A percentile compares a stretch with the other conserved stretches of the same genome.
Conservation (phyloP, 2,113 vertebrate genomes). For the Tyto alba region DNA sequence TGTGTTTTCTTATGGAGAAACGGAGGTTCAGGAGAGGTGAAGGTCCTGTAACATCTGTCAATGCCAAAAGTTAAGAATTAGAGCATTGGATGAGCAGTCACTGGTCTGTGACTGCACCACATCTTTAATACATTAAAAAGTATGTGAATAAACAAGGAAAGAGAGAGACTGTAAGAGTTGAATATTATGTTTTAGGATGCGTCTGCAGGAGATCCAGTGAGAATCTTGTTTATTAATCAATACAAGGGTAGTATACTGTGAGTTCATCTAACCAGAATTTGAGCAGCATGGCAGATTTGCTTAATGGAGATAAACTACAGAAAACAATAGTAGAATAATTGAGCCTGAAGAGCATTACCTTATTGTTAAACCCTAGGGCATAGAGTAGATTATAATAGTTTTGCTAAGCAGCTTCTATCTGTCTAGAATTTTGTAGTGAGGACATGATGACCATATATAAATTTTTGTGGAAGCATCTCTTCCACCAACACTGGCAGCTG, state of each 20-base stretch:
- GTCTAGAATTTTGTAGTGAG: background rate
- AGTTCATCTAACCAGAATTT: background rate
- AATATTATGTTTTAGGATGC: background rate
- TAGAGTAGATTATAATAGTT: background rate
- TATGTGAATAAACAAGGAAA: background rate
- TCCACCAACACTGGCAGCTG: background rate
- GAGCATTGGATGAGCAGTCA: background rate
- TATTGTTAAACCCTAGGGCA: background rate
- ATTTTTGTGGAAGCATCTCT: background rate
- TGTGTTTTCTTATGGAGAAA: background rate
- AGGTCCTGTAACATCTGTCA: background rate
- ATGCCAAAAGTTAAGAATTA: background rate
- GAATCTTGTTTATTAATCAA: background rate
- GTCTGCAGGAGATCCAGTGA: background rate
- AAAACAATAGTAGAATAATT: background rate
- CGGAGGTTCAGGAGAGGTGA: background rate
- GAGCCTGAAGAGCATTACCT: background rate
- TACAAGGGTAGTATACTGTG: background rate
- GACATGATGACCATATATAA: background rate
- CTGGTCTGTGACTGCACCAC: background rate
- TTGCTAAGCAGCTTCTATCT: background rate
- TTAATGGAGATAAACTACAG: background rate
- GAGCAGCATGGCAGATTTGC: background rate
- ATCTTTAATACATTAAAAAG: background rate
- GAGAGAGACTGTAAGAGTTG: background rate